Percentiles rank a stretch among this genome's conserved stretches.
These are phyloP conservation scores for Drosophila nigricruria DNA, from an alignment of 2,888 invertebrate genomes.

Conservation along the genomic window DNA sequence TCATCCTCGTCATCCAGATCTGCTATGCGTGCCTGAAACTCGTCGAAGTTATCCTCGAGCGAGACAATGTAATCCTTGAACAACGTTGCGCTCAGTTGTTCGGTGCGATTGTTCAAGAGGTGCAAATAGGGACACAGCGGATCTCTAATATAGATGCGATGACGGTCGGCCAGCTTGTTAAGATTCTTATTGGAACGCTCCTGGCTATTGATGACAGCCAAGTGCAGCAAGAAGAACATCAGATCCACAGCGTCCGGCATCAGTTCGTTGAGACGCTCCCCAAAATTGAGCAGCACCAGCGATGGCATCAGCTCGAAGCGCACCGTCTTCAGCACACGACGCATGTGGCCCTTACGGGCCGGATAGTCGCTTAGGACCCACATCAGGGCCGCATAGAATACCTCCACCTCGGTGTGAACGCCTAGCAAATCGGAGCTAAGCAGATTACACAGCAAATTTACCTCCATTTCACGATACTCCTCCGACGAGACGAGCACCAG, in stretches of 20 bases:
- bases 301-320: slow-evolving; percentile 18
- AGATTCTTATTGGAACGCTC: background rate
- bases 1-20: too few species aligned
- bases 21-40: background rate
- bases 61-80: slow-evolving; percentile 1
- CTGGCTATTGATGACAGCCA: background rate
- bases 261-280: background rate
- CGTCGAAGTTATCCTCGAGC: background rate
- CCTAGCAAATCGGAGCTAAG: slow-evolving; percentile 2
- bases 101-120: background rate
- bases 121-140: slow-evolving; percentile 4
- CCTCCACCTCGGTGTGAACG: slow-evolving; percentile 13
- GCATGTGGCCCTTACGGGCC: background rate
- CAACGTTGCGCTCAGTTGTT: background rate
- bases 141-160: slow-evolving; percentile 4
- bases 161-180: background rate
- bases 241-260: background rate
- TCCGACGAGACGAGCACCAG: background rate
- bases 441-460: background rate
- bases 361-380: slow-evolving; percentile 9
- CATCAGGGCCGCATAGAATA: slow-evolving; percentile 2
- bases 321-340: background rate
- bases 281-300: background rate
- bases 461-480: background rate
- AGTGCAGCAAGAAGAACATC: background rate